Evolutionary conservation across 2,797 vertebrate species (phyloP), one percentile per base, ranked within the genome.

Genomic region (Vultur gryphus): DNA sequence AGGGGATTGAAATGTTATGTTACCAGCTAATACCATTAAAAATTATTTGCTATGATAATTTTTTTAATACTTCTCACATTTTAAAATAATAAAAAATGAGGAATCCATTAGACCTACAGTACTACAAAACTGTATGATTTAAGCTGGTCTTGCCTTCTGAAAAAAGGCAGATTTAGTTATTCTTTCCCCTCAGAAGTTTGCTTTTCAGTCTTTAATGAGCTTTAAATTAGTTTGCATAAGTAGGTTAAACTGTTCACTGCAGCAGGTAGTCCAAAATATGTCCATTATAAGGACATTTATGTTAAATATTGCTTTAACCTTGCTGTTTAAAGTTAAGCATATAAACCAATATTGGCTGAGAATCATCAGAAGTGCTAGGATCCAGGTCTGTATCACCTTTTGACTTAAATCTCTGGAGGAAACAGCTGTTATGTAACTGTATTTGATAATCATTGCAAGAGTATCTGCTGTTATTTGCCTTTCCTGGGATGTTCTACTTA

Each of bases 271-370:
- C 29, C 72, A 78, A 85, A 85, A 64, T 84, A n/a, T 2, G 0
- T 67, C 77, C 7, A 16, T 65, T 83, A 8, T 86, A 82, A 87
- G 55, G 84, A 69, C 44, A 65, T 81, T 75, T 86, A 16, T 84
- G 41, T 55, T 90, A 80, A 77, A 76, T 85, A 54, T 24, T 84
- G 25, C 76, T 92, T 64, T 95, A 94, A 95, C 91, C 73, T 92
- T 86, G 51, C 94, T 93, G 82, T 75, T 84, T 88, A 24, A 91
- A 90, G 79, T 76, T 92, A 93, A 92, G 58, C 72, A 12, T 58
- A 37, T 95, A 92, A 97, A 86, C 78, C 86, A 75, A 2, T 71
- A 78, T 49, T 91, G 81, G 54, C 83, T 87, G 84, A 35, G 66
- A 39, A n/a, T n/a, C 46, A 31, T 69, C 6, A 2, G 66, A 75